phyloP scores from a whole-genome alignment of 1,140 invertebrate genomes.

The Atta colombica region DNA sequence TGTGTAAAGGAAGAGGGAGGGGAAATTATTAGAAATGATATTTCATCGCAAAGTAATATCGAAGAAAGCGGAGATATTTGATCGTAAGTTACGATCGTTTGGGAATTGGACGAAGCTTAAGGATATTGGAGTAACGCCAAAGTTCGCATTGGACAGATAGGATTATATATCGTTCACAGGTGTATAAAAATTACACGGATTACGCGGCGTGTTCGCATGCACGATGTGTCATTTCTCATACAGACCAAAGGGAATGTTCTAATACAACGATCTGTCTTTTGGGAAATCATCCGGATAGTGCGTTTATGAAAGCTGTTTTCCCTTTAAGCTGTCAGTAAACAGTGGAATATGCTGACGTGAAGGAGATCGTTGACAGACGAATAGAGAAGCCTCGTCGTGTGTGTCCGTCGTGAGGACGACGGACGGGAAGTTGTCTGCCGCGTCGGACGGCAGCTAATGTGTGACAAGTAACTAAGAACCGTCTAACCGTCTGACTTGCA shows the following conservation, averaged over 20 bases:
- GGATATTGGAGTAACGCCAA: conserved; percentile 46
- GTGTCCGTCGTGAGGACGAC: conserved; percentile 59
- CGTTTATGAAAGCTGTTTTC: conserved; percentile 50
- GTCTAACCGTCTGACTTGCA: conserved; percentile 79
- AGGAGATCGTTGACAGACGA: conserved; percentile 76
- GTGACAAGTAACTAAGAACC: conserved; percentile 83
- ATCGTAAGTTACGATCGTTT: conserved; percentile 18
- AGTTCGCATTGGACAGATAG: conserved; percentile 33
- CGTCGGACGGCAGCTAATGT: conserved; percentile 73
- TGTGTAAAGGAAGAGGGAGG: too few species aligned
- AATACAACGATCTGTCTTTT: not conserved
- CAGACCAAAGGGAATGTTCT: not conserved
- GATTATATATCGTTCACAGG: conserved; percentile 27
- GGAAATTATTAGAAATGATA: conserved; percentile 7
- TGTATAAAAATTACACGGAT: conserved; percentile 25
- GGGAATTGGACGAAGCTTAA: conserved; percentile 46
- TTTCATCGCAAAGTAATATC: conserved; percentile 11
- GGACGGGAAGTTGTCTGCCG: conserved; percentile 63
- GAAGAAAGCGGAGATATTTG: conserved; percentile 22
- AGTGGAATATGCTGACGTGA: conserved; percentile 42
- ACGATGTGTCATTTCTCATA: conserved; percentile 20
- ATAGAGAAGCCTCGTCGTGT: conserved; percentile 62
- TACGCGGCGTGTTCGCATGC: not conserved
- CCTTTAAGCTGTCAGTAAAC: not conserved
- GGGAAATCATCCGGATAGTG: conserved; percentile 3